These are phyloP conservation scores for Odocoileus hemionus DNA, from an alignment of 2,113 vertebrate genomes.

Conservation along the genomic window DNA sequence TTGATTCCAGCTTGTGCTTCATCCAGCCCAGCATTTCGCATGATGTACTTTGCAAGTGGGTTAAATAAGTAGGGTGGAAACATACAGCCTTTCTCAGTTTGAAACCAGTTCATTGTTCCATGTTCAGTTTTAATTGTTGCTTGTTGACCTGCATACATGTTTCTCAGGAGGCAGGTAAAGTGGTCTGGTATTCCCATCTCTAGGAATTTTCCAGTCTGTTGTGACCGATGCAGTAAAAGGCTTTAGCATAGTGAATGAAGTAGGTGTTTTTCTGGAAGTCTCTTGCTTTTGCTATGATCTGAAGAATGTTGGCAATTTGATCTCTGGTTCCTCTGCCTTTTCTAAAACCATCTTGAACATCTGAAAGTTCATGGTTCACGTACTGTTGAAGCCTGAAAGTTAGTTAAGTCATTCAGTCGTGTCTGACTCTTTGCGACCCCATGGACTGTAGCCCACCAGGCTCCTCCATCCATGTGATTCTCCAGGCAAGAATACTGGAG, in stretches of 20 bases:
- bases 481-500: too few species aligned
- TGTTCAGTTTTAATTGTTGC: background rate
- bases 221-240: accelerated
- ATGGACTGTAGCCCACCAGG: too few species aligned
- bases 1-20: background rate
- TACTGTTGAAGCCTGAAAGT: background rate
- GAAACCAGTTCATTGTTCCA: background rate
- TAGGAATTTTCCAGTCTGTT: background rate
- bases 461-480: too few species aligned
- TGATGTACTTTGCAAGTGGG: background rate
- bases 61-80: background rate
- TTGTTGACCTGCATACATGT: background rate
- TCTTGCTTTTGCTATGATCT: background rate
- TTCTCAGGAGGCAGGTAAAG: background rate
- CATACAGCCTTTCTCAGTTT: background rate
- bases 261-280: background rate
- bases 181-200: background rate
- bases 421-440: too few species aligned
- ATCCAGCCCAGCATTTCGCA: background rate
- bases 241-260: background rate
- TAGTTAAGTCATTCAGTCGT: too few species aligned
- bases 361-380: background rate
- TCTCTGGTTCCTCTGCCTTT: background rate
- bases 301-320: background rate
- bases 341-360: background rate